Conservation (phyloP, 2,888 invertebrate species). For the Drymonia ruficornis region DNA sequence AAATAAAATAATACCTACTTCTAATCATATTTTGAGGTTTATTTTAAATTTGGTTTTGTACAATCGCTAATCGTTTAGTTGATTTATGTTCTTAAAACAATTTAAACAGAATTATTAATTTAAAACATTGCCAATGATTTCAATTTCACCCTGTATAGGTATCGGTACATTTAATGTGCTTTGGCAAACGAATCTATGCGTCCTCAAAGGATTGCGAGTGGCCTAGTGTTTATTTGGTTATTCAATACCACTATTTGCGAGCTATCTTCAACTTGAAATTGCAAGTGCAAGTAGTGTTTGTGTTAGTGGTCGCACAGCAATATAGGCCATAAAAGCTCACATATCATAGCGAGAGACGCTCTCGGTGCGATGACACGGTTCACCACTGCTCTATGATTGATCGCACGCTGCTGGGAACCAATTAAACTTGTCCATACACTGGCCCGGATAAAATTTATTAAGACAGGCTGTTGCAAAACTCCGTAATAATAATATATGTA, state of each 20-base stretch:
- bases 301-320: constrained; percentile 17
- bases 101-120: too few relatives aligned
- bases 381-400: constrained; percentile 68
- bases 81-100: too few relatives aligned
- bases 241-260: neutral
- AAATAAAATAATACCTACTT: too few relatives aligned
- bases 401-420: constrained; percentile 65
- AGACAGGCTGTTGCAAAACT: constrained; percentile 50
- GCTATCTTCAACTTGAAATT: constrained; percentile 6
- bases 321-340: constrained; percentile 22
- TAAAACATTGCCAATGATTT: too few relatives aligned
- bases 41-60: too few relatives aligned
- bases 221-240: neutral
- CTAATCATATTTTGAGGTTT: too few relatives aligned
- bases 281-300: constrained; percentile 16
- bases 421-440: constrained; percentile 79
- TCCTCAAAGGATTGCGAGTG: neutral
- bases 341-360: constrained; percentile 26
- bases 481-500: too few relatives aligned
- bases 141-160: neutral
- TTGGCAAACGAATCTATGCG: neutral
- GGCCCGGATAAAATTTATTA: constrained; percentile 62
- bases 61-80: too few relatives aligned
- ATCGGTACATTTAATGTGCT: neutral
- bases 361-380: constrained; percentile 54